Evolutionary conservation across 2,888 invertebrate genomes (phyloP).

Genomic region (Leucozona laternaria): DNA sequence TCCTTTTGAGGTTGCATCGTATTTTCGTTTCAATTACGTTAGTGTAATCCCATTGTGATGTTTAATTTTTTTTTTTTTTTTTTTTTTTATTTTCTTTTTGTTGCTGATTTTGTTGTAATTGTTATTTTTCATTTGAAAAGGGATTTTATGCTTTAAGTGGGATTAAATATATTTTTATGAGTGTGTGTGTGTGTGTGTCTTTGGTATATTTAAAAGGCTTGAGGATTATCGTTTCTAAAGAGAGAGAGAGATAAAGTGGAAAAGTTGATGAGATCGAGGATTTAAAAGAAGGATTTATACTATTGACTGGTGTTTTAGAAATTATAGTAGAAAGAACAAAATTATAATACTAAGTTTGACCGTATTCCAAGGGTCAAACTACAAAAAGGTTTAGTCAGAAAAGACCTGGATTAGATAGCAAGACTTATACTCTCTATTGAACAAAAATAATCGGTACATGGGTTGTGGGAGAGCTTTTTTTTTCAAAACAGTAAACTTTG

Average conservation of each 20-base stretch:
- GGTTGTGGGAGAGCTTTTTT: too few relatives aligned
- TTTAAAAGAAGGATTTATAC: not conserved
- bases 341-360: not conserved
- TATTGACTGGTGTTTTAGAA: not conserved
- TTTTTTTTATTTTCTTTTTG: not conserved
- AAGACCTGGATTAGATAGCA: not conserved
- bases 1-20: conserved; percentile 53
- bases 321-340: not conserved
- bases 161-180: conserved; percentile 19
- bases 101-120: not conserved
- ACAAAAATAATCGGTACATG: too few relatives aligned
- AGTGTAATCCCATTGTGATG: conserved; percentile 36
- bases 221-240: conserved; percentile 6
- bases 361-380: not conserved
- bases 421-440: too few relatives aligned
- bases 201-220: not conserved
- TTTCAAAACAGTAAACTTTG: too few relatives aligned
- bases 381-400: not conserved
- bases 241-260: too few relatives aligned
- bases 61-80: conserved; percentile 8
- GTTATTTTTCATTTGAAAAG: conserved; percentile 14
- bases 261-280: conserved; percentile 9
- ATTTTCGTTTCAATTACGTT: conserved; percentile 46
- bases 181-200: not conserved
- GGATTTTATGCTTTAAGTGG: conserved; percentile 29